Conservation (phyloP, 2,797 vertebrate species). For the Melanotaenia maccullochi region DNA sequence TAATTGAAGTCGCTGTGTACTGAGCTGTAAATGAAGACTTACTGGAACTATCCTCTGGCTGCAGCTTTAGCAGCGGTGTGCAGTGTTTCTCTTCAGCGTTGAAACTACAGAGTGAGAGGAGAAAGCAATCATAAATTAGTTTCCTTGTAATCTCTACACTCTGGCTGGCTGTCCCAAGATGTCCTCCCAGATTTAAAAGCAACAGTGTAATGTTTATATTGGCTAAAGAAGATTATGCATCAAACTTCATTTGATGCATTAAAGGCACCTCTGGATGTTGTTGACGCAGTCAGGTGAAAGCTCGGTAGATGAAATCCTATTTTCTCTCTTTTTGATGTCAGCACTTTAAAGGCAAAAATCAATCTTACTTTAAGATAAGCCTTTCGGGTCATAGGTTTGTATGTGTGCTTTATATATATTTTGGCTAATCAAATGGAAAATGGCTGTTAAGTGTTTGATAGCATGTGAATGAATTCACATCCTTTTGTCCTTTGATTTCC, state of each 20-base stretch:
- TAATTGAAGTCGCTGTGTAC: neutral
- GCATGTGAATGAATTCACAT: slow-evolving; percentile 29
- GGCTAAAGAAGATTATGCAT: slow-evolving; percentile 74
- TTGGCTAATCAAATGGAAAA: slow-evolving; percentile 45
- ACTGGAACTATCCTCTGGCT: slow-evolving; percentile 37
- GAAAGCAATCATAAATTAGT: slow-evolving; percentile 73
- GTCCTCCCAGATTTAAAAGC: slow-evolving; percentile 80
- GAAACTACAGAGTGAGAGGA: slow-evolving; percentile 61
- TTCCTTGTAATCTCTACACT: slow-evolving; percentile 72
- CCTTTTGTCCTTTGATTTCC: slow-evolving; percentile 51
- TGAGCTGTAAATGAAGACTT: slow-evolving; percentile 18
- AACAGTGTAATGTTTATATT: slow-evolving; percentile 81
- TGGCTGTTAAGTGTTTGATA: slow-evolving; percentile 16
- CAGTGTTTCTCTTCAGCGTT: slow-evolving; percentile 61
- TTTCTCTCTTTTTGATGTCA: slow-evolving; percentile 74
- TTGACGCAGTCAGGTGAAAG: slow-evolving; percentile 81
- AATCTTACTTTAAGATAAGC: slow-evolving; percentile 55
- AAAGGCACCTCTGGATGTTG: slow-evolving; percentile 77
- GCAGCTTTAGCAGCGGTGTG: slow-evolving; percentile 37
- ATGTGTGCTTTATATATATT: slow-evolving; percentile 23
- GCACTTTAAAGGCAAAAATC: slow-evolving; percentile 63
- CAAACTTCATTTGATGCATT: slow-evolving; percentile 80
- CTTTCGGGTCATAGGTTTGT: slow-evolving; percentile 20
- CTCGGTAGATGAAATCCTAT: slow-evolving; percentile 62
- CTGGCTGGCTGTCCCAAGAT: slow-evolving; percentile 76